phyloP scores from a whole-genome alignment of 2,113 vertebrate genomes.

The Panurus biarmicus region DNA sequence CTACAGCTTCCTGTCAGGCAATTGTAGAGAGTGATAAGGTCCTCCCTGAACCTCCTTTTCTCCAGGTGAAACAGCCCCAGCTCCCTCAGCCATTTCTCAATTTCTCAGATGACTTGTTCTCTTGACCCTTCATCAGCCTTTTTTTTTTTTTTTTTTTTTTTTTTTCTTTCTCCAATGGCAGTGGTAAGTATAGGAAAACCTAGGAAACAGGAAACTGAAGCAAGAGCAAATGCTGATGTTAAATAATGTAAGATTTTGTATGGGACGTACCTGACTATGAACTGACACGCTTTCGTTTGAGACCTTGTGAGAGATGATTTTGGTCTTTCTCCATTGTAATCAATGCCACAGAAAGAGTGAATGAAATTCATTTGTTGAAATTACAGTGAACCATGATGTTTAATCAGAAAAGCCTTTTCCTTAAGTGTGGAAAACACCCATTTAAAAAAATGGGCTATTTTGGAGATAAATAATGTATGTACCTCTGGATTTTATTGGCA shows the following conservation, averaged over 20 bases:
- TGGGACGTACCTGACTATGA: background rate
- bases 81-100: background rate
- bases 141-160: background rate
- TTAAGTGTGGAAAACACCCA: background rate
- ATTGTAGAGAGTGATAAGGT: background rate
- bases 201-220: background rate
- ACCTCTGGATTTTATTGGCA: background rate
- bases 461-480: background rate
- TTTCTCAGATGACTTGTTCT: background rate
- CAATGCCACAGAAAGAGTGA: background rate
- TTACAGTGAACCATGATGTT: background rate
- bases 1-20: background rate
- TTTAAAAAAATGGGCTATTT: background rate
- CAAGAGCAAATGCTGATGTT: background rate
- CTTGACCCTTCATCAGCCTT: background rate
- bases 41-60: background rate
- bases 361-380: background rate
- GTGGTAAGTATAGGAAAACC: background rate
- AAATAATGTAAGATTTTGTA: background rate
- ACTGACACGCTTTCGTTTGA: background rate
- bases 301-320: background rate
- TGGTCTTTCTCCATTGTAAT: background rate
- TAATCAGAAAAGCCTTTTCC: background rate
- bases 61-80: background rate
- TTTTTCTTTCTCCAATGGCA: fast-evolving